Conservation (phyloP, 2,113 vertebrate species). For the Tachysurus fulvidraco region DNA sequence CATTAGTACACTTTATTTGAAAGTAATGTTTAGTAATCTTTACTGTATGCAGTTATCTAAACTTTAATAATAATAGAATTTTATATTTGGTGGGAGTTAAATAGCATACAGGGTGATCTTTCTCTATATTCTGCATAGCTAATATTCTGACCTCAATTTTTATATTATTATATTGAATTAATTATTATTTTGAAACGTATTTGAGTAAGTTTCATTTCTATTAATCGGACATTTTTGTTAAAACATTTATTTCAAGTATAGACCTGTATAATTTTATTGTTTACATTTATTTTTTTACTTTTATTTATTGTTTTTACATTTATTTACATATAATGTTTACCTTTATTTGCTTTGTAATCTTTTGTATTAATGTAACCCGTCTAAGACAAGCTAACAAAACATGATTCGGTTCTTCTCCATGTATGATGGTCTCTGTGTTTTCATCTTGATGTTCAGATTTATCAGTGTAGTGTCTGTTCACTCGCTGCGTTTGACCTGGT, state of each 20-base stretch:
- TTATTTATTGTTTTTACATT: too few relatives aligned
- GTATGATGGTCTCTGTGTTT: neutral
- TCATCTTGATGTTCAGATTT: neutral
- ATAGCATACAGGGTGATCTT: neutral
- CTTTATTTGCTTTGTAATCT: neutral
- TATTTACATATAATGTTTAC: too few relatives aligned
- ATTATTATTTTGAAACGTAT: neutral
- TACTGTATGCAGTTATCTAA: too few relatives aligned
- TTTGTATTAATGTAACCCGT: neutral
- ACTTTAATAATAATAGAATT: too few relatives aligned
- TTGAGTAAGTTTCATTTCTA: neutral
- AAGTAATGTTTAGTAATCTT: too few relatives aligned
- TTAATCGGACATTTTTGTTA: neutral
- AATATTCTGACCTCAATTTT: neutral
- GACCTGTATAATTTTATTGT: neutral
- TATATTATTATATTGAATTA: too few relatives aligned
- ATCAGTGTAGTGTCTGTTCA: neutral
- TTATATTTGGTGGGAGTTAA: too few relatives aligned
- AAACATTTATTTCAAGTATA: neutral
- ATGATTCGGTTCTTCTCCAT: neutral
- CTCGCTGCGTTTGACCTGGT: constrained; percentile 7
- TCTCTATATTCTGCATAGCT: neutral
- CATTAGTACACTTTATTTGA: too few relatives aligned
- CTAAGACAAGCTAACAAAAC: neutral
- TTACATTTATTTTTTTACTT: too few relatives aligned